Evolutionary conservation across 2,113 vertebrate genomes (phyloP).

Genomic region (Oceanites oceanicus): DNA sequence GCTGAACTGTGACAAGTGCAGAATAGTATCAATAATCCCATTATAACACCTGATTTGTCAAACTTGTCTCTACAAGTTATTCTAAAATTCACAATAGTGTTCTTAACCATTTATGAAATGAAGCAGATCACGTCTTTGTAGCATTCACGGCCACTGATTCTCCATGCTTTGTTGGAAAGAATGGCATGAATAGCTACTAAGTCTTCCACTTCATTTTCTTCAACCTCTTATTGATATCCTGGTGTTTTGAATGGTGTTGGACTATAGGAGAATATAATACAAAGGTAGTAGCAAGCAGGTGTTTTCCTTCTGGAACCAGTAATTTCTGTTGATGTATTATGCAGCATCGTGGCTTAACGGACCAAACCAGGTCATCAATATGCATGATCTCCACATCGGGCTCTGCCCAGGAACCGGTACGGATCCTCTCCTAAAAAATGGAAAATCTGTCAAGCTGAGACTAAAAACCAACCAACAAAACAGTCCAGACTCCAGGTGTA

Average conservation of each 20-base stretch:
- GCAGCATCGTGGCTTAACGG: background rate
- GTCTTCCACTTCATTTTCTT: background rate
- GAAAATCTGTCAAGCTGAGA: rapidly evolving
- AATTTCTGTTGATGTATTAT: background rate
- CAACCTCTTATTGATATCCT: background rate
- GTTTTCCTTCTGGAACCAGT: background rate
- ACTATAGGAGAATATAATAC: background rate
- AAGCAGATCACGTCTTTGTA: constrained; percentile 29
- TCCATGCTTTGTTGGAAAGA: constrained; percentile 37
- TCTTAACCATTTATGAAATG: constrained; percentile 25
- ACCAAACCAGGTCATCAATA: background rate
- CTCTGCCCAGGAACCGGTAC: rapidly evolving
- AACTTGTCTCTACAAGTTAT: constrained; percentile 50
- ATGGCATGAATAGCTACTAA: background rate
- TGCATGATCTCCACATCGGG: background rate
- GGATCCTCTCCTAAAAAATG: background rate
- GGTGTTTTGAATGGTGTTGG: background rate
- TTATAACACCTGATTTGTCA: constrained; percentile 61
- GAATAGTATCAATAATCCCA: constrained; percentile 55
- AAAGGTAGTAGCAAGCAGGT: constrained; percentile 41
- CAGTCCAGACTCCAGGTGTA: background rate
- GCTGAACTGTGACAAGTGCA: background rate
- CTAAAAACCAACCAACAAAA: background rate
- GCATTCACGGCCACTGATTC: constrained; percentile 7
- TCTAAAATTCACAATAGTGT: constrained; percentile 13